These are phyloP conservation scores for Hydroisotoma schaefferi DNA, from an alignment of 2,888 invertebrate genomes.

Conservation along the genomic window DNA sequence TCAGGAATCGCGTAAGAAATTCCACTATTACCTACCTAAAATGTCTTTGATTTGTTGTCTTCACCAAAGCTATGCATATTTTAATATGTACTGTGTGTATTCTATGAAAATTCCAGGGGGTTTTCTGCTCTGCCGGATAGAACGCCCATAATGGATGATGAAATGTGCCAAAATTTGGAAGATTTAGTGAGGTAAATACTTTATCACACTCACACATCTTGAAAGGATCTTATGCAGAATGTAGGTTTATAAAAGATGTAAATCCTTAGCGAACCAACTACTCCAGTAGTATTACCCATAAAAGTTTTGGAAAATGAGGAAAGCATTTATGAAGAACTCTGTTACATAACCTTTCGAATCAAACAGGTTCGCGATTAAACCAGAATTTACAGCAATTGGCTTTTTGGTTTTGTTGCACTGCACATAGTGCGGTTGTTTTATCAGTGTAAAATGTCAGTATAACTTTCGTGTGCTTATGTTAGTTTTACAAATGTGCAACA, in stretches of 20 bases:
- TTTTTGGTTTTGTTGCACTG: conserved; percentile 18
- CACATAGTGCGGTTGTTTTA: too few species aligned
- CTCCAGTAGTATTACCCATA: conserved; percentile 34
- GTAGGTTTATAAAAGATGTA: not conserved
- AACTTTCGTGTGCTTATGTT: too few species aligned
- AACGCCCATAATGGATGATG: conserved; percentile 50
- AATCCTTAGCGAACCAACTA: conserved; percentile 41
- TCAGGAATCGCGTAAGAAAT: conserved; percentile 69
- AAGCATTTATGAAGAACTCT: conserved; percentile 82
- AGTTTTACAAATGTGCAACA: too few species aligned
- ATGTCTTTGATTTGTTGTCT: not conserved
- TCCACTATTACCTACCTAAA: not conserved
- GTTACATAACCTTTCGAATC: conserved; percentile 70
- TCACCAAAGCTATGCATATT: not conserved
- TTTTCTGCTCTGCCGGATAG: conserved; percentile 48
- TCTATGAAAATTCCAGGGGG: conserved; percentile 26
- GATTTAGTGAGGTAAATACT: conserved; percentile 50
- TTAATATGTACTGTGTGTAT: not conserved
- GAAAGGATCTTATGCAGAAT: too few species aligned
- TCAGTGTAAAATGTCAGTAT: too few species aligned
- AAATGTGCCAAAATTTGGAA: conserved; percentile 54
- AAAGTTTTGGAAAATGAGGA: conserved; percentile 58
- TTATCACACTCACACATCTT: not conserved
- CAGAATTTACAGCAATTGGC: conserved; percentile 1
- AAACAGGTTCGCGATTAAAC: conserved; percentile 44